Evolutionary conservation across 2,888 invertebrate species (phyloP).

Genomic region (Drosophila siamana): DNA sequence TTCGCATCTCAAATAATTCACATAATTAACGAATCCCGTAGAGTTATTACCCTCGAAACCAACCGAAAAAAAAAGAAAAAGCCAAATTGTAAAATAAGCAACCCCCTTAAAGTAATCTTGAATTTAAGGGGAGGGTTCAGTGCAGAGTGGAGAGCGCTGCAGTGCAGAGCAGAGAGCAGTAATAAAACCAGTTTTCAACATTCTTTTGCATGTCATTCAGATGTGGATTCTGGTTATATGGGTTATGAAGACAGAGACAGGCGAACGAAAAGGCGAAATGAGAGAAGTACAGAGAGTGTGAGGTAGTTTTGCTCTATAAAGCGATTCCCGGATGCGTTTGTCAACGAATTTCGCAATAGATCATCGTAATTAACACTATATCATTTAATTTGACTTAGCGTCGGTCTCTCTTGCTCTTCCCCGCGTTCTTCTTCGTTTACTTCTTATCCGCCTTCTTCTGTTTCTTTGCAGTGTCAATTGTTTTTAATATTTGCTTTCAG

Average conservation of each 20-base stretch:
- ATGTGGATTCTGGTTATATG: constrained; percentile 6
- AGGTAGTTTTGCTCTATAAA: constrained; percentile 11
- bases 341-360: constrained; percentile 9
- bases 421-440: not conserved
- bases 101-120: constrained; percentile 13
- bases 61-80: not conserved
- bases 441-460: not conserved
- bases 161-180: not conserved
- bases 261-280: not conserved
- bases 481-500: not conserved
- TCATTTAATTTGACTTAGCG: not conserved
- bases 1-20: constrained; percentile 16
- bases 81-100: constrained; percentile 1
- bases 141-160: not conserved
- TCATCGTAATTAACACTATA: constrained; percentile 10
- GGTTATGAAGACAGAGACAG: constrained; percentile 5
- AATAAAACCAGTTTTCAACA: constrained; percentile 18
- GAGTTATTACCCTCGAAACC: constrained; percentile 9
- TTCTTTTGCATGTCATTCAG: constrained; percentile 17
- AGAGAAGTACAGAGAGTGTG: not conserved
- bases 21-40: constrained; percentile 16
- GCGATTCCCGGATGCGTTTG: not conserved
- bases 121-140: not conserved
- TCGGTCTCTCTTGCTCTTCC: not conserved
- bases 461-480: not conserved